Evolutionary conservation across 1,140 invertebrate species (phyloP), one percentile per base, ranked within the genome.

Genomic region (Physella acuta): DNA sequence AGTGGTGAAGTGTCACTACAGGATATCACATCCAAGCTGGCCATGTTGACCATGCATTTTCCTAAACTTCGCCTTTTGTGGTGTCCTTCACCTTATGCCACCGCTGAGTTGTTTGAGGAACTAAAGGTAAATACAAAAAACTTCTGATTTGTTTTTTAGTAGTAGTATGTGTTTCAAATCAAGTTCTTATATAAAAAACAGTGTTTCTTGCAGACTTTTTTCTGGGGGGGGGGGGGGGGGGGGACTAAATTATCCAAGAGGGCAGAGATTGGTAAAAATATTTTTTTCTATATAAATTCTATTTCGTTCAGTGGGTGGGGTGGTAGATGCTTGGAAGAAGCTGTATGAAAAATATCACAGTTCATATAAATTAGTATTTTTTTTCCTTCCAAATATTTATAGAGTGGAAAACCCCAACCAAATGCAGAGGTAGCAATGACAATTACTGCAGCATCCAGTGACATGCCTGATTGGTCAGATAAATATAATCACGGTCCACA

Each of bases 11-110:
- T 90, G 58, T 90, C 89, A 4, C 90, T 90, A 70, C 90, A 90
- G 39, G 91, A 94, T 74, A 89, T 95, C 31, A 76, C 80, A 60
- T 81, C 92, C 70, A 93, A 94, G 83, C 82, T 98, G 26, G 91
- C 95, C 74, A 86, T 98, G n/a, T 86, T 99, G 0, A 98, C 95
- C 0, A 86, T 98, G 72, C 94, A 98, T 85, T 98, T 98, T 86
- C 95, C 96, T 5, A 90, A 91, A 76, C 86, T 99, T 33, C 90
- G 93, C 73, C 86, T 98, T 8, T 90, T 99, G 17, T 99, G 97
- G 97, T 98, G 94, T 37, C 93, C 93, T 3, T 95, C 91, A 84
- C 94, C 96, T 0, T 93, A 94, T 84, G 94, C 94, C 26, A 95
- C 94, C 24, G 94, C 95, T 0, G 94, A 98, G 87, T 85, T 98